phyloP scores from a whole-genome alignment of 2,888 invertebrate species.

The Archips crataeganus region DNA sequence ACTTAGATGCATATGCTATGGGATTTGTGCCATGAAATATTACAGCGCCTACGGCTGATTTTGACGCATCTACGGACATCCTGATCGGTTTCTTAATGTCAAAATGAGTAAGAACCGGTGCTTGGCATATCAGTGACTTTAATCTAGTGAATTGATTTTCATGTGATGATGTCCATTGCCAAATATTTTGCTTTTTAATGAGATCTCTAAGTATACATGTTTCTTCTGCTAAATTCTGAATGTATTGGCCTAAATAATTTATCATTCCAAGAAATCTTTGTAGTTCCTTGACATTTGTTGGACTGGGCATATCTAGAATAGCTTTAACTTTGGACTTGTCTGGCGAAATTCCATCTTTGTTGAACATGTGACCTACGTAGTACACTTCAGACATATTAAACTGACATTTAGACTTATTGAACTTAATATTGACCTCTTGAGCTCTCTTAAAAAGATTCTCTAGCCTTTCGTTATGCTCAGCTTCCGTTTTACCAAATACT shows the following conservation, averaged over 20 bases:
- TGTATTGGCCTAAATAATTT: conserved; percentile 43
- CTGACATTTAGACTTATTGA: conserved; percentile 44
- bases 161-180: conserved; percentile 49
- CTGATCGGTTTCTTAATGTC: conserved; percentile 35
- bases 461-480: conserved; percentile 36
- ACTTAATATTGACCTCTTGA: conserved; percentile 40
- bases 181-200: conserved; percentile 48
- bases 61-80: conserved; percentile 20
- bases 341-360: conserved; percentile 32
- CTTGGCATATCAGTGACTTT: conserved; percentile 41
- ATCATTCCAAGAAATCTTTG: conserved; percentile 43
- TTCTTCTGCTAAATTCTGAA: conserved; percentile 42
- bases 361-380: conserved; percentile 39
- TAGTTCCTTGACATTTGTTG: conserved; percentile 32
- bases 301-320: conserved; percentile 38
- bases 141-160: conserved; percentile 40
- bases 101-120: conserved; percentile 43
- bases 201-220: conserved; percentile 42
- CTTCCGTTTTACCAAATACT: conserved; percentile 28
- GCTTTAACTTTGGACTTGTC: conserved; percentile 37
- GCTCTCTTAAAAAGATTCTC: conserved; percentile 38
- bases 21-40: conserved; percentile 47
- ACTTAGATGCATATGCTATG: conserved; percentile 49
- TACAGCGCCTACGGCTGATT: conserved; percentile 44
- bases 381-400: conserved; percentile 26